These are phyloP conservation scores for Xiphorhynchus erythropygius DNA, from an alignment of 2,797 vertebrate genomes.

Conservation along the genomic window DNA sequence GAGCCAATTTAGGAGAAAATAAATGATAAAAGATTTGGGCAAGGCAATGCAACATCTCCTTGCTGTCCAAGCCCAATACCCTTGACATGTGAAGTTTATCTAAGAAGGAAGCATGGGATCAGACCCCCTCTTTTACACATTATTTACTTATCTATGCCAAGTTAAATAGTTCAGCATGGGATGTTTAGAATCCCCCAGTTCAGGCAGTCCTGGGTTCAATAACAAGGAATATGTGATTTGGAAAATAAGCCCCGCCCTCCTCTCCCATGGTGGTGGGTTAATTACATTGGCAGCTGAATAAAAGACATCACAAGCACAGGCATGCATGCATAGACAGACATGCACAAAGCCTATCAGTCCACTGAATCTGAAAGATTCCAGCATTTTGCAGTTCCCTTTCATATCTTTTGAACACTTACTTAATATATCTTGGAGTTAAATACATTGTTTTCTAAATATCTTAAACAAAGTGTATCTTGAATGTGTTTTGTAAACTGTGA, in stretches of 20 bases:
- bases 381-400: conserved; percentile 1
- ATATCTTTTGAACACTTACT: background rate
- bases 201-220: background rate
- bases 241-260: background rate
- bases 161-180: background rate
- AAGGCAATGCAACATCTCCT: background rate
- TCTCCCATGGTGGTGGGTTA: background rate
- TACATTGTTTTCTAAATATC: conserved; percentile 4
- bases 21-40: background rate
- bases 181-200: background rate
- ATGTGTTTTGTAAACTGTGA: background rate
- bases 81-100: background rate
- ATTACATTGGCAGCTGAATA: conserved; percentile 25
- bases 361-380: background rate
- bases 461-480: background rate
- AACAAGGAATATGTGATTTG: background rate
- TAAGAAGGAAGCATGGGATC: background rate
- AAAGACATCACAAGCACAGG: background rate
- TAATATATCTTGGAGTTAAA: background rate
- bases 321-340: background rate
- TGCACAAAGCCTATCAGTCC: background rate
- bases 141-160: background rate
- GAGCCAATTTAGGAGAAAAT: background rate
- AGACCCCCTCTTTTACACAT: background rate
- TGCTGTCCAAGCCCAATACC: background rate